Conservation (phyloP, 1,140 invertebrate genomes). For the Pogonomyrmex californicus region DNA sequence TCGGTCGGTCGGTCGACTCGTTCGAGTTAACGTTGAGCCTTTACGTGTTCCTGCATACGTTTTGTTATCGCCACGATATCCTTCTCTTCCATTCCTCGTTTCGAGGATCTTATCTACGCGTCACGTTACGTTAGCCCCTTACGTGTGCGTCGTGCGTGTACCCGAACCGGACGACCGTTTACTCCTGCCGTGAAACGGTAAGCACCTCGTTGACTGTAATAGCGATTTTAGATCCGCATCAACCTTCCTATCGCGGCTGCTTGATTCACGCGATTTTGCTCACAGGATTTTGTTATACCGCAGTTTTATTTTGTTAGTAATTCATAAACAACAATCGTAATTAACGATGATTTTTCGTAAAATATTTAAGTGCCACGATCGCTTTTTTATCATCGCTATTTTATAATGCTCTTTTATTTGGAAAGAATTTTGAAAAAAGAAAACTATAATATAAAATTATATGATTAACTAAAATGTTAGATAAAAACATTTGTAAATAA, state of each 20-base stretch:
- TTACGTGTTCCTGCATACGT: slow-evolving; percentile 76
- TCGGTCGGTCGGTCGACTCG: slow-evolving; percentile 34
- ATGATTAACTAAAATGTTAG: background rate
- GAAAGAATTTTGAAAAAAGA: background rate
- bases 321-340: background rate
- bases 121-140: slow-evolving; percentile 73
- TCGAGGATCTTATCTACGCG: slow-evolving; percentile 79
- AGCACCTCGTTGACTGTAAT: slow-evolving; percentile 74
- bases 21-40: slow-evolving; percentile 73
- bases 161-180: slow-evolving; percentile 69
- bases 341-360: background rate
- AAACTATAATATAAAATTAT: background rate
- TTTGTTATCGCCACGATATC: slow-evolving; percentile 70
- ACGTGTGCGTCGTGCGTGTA: slow-evolving; percentile 68
- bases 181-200: slow-evolving; percentile 71
- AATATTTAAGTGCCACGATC: background rate
- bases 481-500: background rate
- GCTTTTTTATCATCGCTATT: background rate
- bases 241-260: background rate
- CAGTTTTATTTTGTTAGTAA: background rate
- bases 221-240: slow-evolving; percentile 75
- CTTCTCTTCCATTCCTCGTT: slow-evolving; percentile 42
- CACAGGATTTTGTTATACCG: background rate
- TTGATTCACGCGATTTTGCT: background rate
- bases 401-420: background rate